These are phyloP conservation scores for Brachionus koreanus DNA, from an alignment of 1,140 invertebrate species.

Conservation along the genomic window DNA sequence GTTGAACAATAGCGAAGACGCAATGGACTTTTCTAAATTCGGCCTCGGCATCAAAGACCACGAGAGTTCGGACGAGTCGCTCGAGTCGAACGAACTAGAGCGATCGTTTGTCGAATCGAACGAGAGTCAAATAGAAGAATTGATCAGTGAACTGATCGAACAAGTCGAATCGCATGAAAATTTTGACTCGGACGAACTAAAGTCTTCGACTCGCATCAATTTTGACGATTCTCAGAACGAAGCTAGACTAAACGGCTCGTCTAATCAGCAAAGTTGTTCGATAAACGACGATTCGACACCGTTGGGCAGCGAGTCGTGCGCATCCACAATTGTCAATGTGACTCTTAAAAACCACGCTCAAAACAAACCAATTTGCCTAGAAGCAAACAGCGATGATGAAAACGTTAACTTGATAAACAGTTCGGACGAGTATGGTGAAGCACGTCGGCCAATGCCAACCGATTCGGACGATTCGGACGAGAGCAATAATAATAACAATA, in stretches of 20 bases:
- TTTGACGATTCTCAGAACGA: background rate
- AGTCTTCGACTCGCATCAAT: constrained; percentile 1
- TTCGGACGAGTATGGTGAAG: background rate
- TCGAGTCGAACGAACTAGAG: background rate
- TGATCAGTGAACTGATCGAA: background rate
- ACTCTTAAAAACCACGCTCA: background rate
- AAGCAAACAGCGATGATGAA: background rate
- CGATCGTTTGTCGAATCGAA: background rate
- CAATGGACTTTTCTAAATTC: constrained; percentile 40
- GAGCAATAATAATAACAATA: no score
- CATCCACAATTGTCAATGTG: constrained; percentile 13
- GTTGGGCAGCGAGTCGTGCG: background rate
- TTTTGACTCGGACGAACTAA: background rate
- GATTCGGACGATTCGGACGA: background rate
- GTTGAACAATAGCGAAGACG: background rate
- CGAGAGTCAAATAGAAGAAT: background rate
- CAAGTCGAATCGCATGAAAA: background rate
- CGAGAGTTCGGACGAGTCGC: constrained; percentile 13
- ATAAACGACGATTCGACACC: constrained; percentile 20
- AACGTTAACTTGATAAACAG: background rate
- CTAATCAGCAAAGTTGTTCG: background rate
- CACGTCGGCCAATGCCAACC: background rate
- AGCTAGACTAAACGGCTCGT: background rate
- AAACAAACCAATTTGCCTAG: no score
- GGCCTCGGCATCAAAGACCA: constrained; percentile 39